Evolutionary conservation across 2,888 invertebrate genomes (phyloP), one percentile per base, ranked within the genome.

Genomic region (Steromphala cineraria): DNA sequence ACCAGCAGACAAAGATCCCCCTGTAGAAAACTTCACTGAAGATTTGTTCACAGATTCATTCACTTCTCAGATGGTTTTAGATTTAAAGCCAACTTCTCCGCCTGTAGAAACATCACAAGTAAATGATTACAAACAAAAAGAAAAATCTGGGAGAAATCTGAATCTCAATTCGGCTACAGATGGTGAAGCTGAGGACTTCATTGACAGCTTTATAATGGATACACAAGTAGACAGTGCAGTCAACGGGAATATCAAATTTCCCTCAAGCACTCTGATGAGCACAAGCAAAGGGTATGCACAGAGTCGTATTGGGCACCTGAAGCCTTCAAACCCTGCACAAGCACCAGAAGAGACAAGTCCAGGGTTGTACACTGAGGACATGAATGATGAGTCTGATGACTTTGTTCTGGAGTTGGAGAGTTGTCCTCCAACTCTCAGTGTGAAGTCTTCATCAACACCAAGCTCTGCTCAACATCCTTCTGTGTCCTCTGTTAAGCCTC

Each of bases 141-240:
- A 19, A 7, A 19, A 5, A 15, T 19, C 19, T 7, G 19, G 10
- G 21, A 19, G 15, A 13, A 2, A 52, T 10, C 19, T 0, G 21
- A 10, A 53, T 17, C 13, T 15, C 10, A 75, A 28, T 31, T 53
- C 36, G 78, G 78, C 10, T 71, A 77, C 31, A 17, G 8, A 19
- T 17, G 5, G 13, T 36, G 52, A 52, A 17, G 53, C 17, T 19
- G 53, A 79, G 46, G 87, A 88, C 0, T 90, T 89, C 81, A 82
- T 82, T 21, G 90, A 89, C 53, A 91, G 91, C 82, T 90, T 91
- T 81, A 79, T 88, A 28, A 46, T 91, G 21, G 88, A 91, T 82
- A 89, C 91, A n/a, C 91, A 91, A 83, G 87, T 83, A 8, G 81
- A 79, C 19, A 79, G 83, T 56, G 53, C 28, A 8, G 31, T 76